Conservation (phyloP, 2,888 invertebrate species). For the Flabesymbios commensalis region DNA sequence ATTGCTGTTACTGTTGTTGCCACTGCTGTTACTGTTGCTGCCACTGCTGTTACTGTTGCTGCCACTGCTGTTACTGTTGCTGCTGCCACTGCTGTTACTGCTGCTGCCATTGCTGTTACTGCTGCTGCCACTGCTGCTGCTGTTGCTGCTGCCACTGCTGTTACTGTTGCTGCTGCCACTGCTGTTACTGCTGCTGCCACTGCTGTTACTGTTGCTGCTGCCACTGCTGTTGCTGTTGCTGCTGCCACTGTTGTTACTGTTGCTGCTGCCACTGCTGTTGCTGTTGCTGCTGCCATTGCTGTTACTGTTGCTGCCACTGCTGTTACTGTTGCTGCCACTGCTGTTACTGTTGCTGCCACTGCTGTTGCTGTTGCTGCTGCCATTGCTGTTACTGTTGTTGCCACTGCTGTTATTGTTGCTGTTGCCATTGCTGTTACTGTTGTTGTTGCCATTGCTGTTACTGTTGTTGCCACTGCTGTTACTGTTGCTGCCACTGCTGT, state of each 20-base stretch:
- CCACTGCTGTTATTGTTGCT: too few species aligned
- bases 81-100: background rate
- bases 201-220: background rate
- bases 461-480: too few species aligned
- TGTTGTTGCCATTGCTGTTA: too few species aligned
- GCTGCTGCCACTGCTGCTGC: background rate
- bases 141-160: background rate
- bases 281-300: background rate
- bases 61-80: background rate
- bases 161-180: background rate
- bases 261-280: background rate
- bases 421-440: too few species aligned
- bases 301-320: background rate
- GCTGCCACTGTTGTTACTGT: background rate
- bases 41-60: background rate
- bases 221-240: background rate
- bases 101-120: background rate
- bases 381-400: too few species aligned
- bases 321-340: too few species aligned
- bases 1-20: background rate
- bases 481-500: too few species aligned
- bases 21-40: background rate
- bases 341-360: too few species aligned
- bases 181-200: background rate
- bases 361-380: too few species aligned